These are phyloP conservation scores for Lanius ludovicianus DNA, from an alignment of 2,113 vertebrate species.

Conservation along the genomic window DNA sequence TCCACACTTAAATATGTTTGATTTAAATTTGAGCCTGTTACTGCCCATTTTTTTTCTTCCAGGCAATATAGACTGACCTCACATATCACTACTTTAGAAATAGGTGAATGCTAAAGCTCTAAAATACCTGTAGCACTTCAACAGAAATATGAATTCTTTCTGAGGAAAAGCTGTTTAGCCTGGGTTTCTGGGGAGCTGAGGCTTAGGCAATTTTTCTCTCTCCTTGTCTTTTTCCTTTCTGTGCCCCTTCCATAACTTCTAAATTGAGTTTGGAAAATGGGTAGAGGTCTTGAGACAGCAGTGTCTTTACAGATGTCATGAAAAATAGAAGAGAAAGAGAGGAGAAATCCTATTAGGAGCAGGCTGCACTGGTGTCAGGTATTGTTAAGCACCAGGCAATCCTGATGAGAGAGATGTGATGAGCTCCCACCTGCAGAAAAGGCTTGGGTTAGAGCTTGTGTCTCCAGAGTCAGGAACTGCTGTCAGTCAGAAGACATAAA, in stretches of 20 bases:
- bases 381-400: background rate
- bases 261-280: background rate
- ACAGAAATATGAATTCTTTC: slow-evolving; percentile 15
- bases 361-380: background rate
- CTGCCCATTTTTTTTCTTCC: background rate
- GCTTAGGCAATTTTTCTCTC: background rate
- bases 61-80: background rate
- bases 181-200: background rate
- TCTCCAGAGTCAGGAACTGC: background rate
- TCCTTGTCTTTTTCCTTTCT: background rate
- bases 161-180: background rate
- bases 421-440: background rate
- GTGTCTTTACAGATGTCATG: background rate
- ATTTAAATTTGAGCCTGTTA: slow-evolving; percentile 13
- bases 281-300: background rate
- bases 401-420: background rate
- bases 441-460: background rate
- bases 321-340: background rate
- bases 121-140: background rate
- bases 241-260: background rate
- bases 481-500: background rate
- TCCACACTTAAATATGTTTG: background rate
- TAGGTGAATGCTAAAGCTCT: background rate
- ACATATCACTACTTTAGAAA: slow-evolving; percentile 46
- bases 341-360: background rate